Percentiles rank a stretch among this genome's conserved stretches.
Evolutionary conservation across 92 coral and sea anemone species (phyloP).

Genomic region (Palythoa heliodiscus): DNA sequence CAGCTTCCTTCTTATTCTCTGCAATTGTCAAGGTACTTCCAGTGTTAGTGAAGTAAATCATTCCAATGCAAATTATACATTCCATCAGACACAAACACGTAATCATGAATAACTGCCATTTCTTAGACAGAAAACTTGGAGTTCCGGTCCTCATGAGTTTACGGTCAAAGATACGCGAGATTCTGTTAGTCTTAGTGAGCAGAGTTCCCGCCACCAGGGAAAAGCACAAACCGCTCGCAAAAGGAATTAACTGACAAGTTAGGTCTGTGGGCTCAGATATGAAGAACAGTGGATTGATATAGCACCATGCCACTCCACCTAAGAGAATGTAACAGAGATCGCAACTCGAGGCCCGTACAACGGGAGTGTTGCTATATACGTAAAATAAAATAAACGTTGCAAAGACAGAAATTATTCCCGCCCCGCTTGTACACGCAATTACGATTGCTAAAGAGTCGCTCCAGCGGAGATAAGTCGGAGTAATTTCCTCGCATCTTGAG

Average conservation of each 20-base stretch:
- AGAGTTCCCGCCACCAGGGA: slow-evolving; percentile 86
- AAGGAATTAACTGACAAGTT: slow-evolving; percentile 67
- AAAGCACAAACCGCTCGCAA: slow-evolving; percentile 69
- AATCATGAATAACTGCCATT: slow-evolving; percentile 80
- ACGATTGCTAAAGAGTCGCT: slow-evolving; percentile 60
- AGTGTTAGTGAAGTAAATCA: slow-evolving; percentile 47
- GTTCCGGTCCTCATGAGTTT: slow-evolving; percentile 78
- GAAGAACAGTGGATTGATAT: slow-evolving; percentile 61
- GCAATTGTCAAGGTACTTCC: slow-evolving; percentile 69
- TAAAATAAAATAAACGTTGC: slow-evolving; percentile 67
- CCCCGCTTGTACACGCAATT: slow-evolving; percentile 62
- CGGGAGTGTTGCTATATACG: slow-evolving; percentile 77
- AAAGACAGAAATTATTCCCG: slow-evolving; percentile 60
- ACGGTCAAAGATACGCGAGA: slow-evolving; percentile 85
- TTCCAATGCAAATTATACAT: slow-evolving; percentile 57
- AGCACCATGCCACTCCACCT: slow-evolving; percentile 82
- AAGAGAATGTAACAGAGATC: slow-evolving; percentile 83
- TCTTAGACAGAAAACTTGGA: slow-evolving; percentile 75
- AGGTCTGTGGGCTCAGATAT: slow-evolving; percentile 68
- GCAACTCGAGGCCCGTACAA: slow-evolving; percentile 88
- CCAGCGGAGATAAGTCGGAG: slow-evolving; percentile 74
- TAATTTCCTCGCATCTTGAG: slow-evolving; percentile 70
- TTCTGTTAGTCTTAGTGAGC: slow-evolving; percentile 85
- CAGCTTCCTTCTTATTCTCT: slow-evolving; percentile 67
- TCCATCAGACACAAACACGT: slow-evolving; percentile 67